phyloP scores from a whole-genome alignment of 1,140 invertebrate species.

The Drosophila kepulauana region DNA sequence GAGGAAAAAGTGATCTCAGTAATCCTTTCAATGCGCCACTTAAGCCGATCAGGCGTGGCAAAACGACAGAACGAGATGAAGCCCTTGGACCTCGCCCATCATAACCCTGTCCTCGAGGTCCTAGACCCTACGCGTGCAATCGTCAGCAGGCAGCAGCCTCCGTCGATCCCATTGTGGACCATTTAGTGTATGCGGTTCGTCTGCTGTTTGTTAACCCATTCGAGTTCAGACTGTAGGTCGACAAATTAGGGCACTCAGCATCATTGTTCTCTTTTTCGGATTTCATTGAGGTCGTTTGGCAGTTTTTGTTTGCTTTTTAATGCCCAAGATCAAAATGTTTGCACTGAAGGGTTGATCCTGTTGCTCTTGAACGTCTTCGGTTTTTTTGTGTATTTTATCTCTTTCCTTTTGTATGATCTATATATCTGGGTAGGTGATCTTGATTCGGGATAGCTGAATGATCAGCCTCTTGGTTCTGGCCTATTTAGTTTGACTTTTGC shows the following conservation, averaged over 20 bases:
- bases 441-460: conserved; percentile 63
- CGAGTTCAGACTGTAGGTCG: conserved; percentile 55
- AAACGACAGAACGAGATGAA: conserved; percentile 21
- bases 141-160: conserved; percentile 31
- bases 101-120: conserved; percentile 25
- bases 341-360: conserved; percentile 75
- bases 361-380: conserved; percentile 59
- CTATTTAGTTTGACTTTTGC: conserved; percentile 79
- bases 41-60: conserved; percentile 78
- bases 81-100: conserved; percentile 39
- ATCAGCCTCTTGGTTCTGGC: conserved; percentile 50
- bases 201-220: conserved; percentile 74
- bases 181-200: conserved; percentile 77
- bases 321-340: conserved; percentile 80
- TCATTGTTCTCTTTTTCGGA: conserved; percentile 48
- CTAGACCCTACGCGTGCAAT: conserved; percentile 57
- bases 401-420: conserved; percentile 61
- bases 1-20: conserved; percentile 52
- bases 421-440: conserved; percentile 59
- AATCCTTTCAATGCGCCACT: conserved; percentile 83
- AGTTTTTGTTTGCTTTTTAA: conserved; percentile 65
- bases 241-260: conserved; percentile 81
- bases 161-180: conserved; percentile 58
- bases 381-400: conserved; percentile 26
- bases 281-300: conserved; percentile 67